Evolutionary conservation across 2,113 vertebrate genomes (phyloP).

Genomic region (Poeciliopsis turrubarensis): DNA sequence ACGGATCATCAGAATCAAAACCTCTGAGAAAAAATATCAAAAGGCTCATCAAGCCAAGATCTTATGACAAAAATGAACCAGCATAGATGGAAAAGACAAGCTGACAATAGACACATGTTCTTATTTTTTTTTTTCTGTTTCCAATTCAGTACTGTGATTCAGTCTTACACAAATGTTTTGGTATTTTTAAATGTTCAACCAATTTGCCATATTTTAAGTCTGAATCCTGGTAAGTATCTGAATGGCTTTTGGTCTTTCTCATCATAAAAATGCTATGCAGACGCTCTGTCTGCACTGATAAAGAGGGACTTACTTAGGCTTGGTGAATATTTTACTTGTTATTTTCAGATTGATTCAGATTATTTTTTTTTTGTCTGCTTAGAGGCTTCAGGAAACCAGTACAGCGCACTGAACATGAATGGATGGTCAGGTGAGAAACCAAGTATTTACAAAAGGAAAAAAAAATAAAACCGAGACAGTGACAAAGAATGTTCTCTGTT

Average conservation of each 20-base stretch:
- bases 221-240: neutral
- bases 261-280: neutral
- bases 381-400: neutral
- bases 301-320: neutral
- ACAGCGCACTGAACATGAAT: neutral
- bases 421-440: no score
- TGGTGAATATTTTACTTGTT: neutral
- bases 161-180: neutral
- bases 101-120: neutral
- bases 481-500: no score
- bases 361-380: neutral
- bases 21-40: neutral
- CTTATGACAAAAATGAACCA: neutral
- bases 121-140: neutral
- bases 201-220: neutral
- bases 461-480: no score
- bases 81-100: neutral
- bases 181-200: neutral
- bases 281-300: neutral
- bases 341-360: neutral
- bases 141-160: neutral
- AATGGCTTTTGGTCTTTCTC: neutral
- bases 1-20: neutral
- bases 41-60: neutral
- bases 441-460: neutral